Conservation (phyloP, 53 echinoderm and acorn worm species). For the Stichopus horrens region DNA sequence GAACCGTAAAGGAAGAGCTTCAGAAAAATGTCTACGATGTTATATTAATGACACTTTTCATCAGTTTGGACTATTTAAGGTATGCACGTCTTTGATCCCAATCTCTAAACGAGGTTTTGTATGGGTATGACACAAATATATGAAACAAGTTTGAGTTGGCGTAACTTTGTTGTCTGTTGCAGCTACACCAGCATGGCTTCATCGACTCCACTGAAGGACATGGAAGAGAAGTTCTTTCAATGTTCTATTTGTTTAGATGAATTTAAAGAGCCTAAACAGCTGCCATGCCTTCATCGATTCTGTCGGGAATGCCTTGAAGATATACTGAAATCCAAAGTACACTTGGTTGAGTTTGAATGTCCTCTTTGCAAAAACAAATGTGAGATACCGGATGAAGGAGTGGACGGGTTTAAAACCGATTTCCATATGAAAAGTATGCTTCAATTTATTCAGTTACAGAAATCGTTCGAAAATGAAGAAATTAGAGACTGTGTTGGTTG, state of each 20-base stretch:
- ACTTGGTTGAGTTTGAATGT: neutral
- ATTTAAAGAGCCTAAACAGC: neutral
- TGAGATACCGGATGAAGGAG: neutral
- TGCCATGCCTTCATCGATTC: neutral
- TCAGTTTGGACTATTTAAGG: no score
- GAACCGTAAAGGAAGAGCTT: no score
- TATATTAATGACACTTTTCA: no score
- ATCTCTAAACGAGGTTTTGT: no score
- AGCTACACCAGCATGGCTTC: neutral
- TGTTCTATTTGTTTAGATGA: neutral
- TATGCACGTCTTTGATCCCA: no score
- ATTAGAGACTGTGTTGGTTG: slow-evolving; percentile 3
- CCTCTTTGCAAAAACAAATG: slow-evolving; percentile 10
- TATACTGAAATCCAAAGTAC: neutral
- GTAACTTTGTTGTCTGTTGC: no score
- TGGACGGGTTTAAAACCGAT: neutral
- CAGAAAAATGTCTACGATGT: no score
- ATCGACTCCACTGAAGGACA: neutral
- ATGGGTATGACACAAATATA: no score
- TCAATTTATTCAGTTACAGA: neutral
- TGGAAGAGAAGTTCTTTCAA: neutral
- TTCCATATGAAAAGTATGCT: neutral
- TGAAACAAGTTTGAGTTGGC: no score
- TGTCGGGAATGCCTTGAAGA: neutral
- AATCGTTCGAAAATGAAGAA: neutral